Base-by-base conservation (phyloP, 2,888 invertebrate species). In the Drosophila prolongata region DNA sequence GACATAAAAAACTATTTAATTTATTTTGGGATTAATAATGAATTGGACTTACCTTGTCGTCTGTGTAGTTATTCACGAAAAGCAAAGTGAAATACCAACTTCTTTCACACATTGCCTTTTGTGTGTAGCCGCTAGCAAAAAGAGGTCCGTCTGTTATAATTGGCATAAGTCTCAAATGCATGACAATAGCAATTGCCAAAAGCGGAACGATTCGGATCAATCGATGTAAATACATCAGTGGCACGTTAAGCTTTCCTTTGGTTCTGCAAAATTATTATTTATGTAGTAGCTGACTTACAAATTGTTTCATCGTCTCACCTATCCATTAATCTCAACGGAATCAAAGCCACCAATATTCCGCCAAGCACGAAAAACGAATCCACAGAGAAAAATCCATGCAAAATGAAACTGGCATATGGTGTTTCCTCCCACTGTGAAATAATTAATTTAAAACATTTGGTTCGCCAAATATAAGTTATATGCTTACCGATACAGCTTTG, bases 311-410 rank as follows among this genome's bases (percentile, higher is more conserved):
- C 19, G 3, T 6, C 73, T 56, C 34, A 80, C 83, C 47, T 77
- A 0, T 83, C 71, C 76, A 90, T 72, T 9, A 81, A 52, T 4
- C 80, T 82, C 8, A 90, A 60, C 0, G 78, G 52, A 14, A 79
- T 50, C 76, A 79, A 65, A 0, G 93, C 92, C 1, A 93, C 92
- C 0, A 95, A 89, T 14, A 95, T 79, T 1, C 94, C 95, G 74
- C 94, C 94, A 11, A 95, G 75, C 27, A 93, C 79, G 76, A 95
- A 94, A 80, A 95, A 95, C 0, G 94, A 94, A 67, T 95, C 95
- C 2, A 94, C 94, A 0, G 94, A 92, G 19, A 93, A 90, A 0
- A 92, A 43, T 78, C 90, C 93, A 84, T 93, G 43, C 0, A 75
- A 6, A 1, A 88, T 43, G 3, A 77, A 69, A 74, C 82, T 71